Conservation (phyloP, 23 tunicate genomes). For the Ascidia mentula region DNA sequence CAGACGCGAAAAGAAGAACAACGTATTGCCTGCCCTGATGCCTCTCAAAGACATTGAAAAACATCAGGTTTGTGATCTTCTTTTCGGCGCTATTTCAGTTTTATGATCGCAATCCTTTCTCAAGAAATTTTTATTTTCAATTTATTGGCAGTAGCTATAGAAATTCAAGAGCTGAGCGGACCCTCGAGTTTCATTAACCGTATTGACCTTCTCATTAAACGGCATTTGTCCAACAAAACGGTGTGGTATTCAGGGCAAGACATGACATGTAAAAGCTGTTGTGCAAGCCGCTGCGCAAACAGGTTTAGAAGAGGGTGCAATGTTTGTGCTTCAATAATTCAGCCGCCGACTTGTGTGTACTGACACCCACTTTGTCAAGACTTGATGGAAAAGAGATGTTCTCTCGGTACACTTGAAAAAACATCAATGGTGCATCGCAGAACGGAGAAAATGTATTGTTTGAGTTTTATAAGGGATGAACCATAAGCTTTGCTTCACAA, state of each 20-base stretch:
- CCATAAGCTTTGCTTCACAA: no score
- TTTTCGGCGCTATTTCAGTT: no score
- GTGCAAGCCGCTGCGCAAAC: neutral
- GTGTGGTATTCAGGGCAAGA: neutral
- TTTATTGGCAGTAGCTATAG: neutral
- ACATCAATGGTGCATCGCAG: no score
- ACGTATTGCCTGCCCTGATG: constrained; percentile 49
- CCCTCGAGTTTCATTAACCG: neutral
- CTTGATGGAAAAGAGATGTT: no score
- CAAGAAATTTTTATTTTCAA: neutral
- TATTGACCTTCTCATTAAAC: neutral
- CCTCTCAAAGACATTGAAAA: constrained; percentile 59
- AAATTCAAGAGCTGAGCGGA: neutral
- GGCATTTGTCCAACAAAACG: neutral
- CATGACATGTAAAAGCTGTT: neutral
- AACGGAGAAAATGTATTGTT: no score
- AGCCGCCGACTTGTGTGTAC: neutral
- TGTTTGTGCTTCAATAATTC: constrained; percentile 4
- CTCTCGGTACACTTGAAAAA: no score
- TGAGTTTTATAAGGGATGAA: no score
- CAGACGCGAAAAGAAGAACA: constrained; percentile 71
- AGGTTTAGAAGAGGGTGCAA: neutral
- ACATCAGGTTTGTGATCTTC: constrained; percentile 29
- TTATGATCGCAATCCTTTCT: no score
- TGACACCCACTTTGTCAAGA: no score